Percentiles rank a stretch among this genome's conserved stretches.
Conservation (phyloP, 2,113 vertebrate species). For the Columbina picui region DNA sequence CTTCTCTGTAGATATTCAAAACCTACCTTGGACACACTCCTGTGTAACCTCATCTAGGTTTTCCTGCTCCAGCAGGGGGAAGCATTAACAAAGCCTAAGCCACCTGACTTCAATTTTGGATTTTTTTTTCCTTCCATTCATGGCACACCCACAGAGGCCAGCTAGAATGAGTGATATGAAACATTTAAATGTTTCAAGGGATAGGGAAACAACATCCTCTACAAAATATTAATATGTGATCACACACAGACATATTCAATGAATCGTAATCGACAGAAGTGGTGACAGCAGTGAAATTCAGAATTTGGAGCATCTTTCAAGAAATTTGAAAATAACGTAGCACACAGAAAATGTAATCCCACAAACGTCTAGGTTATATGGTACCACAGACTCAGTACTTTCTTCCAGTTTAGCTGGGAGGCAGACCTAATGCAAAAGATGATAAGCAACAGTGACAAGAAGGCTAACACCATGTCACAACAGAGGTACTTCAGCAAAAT, state of each 20-base stretch:
- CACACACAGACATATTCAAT: neutral
- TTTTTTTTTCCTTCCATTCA: neutral
- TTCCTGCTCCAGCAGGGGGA: neutral
- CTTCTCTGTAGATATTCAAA: no score
- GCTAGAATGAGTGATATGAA: neutral
- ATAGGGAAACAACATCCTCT: neutral
- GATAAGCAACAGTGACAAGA: conserved; percentile 16
- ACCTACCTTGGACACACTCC: no score
- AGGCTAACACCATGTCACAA: conserved; percentile 43
- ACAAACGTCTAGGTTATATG: neutral
- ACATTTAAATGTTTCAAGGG: neutral
- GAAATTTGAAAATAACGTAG: neutral
- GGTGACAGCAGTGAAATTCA: neutral
- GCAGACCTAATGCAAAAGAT: neutral
- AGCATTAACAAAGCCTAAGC: neutral
- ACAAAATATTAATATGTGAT: neutral
- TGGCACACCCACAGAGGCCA: neutral
- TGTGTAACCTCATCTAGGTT: no score
- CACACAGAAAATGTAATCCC: neutral
- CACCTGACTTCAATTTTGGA: neutral
- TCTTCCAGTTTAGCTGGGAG: conserved; percentile 4
- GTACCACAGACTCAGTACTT: neutral
- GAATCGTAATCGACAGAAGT: neutral
- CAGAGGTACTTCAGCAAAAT: neutral
- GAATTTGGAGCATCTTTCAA: neutral